Evolutionary conservation across 2,888 invertebrate genomes (phyloP), one percentile per base, ranked within the genome.

Genomic region (Adelognathus sp.): DNA sequence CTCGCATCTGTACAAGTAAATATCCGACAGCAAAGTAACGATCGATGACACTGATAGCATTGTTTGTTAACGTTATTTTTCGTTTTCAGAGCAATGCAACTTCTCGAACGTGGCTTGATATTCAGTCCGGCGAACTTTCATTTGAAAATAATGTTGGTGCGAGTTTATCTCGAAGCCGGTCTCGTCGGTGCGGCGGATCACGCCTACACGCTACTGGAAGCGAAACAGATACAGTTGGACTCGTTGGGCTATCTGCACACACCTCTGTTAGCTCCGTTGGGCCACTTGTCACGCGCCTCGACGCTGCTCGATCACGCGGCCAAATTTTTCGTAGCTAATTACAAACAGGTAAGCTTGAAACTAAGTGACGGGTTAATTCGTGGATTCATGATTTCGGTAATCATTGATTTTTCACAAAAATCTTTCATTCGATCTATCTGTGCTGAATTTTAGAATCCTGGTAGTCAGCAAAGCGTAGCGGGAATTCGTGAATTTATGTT

Each of bases 151-250:
- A 92, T 98, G 50, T 94, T 97, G 5, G 93, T 98, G 69, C 95
- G 96, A 85, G 93, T 97, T 18, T 98, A 98, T 90, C 96, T 91
- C 54, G 91, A 91, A 83, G 88, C 89, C 69, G 91, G 91, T 77
- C 81, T 91, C 18, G 86, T 89, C 60, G 88, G 87, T 27, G 89
- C 88, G 18, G 91, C 91, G 7, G 86, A 90, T 84, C 85, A 88
- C 76, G 83, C 85, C 0, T 90, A 88, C 63, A 77, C 85, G 36
- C 85, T 89, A 67, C 92, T 99, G 88, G 98, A 98, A 88, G 94
- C 97, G 74, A 99, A 99, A 92, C 98, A 98, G 92, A 95, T 98
- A 84, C 98, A 98, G 92, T 93, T 98, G 89, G 97, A 98, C 91
- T 97, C 98, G 0, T 92, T 99, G 90, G 97, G 98, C 82, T 97